Conservation (phyloP, 2,113 vertebrate species). For the Salvelinus alpinus region DNA sequence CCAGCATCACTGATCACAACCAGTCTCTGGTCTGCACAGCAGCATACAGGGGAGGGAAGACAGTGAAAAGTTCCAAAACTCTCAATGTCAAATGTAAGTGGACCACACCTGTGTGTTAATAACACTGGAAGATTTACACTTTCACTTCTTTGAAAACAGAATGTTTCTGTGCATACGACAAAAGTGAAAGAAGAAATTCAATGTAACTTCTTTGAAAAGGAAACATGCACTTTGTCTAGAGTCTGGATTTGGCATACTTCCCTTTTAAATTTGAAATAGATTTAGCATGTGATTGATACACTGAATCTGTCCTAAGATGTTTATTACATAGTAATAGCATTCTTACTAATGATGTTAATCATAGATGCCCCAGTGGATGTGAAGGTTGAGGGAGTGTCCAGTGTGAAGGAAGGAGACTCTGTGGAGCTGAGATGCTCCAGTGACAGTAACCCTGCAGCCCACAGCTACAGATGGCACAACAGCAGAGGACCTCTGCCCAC, state of each 20-base stretch:
- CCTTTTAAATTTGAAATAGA: neutral
- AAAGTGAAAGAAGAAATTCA: neutral
- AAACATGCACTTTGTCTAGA: neutral
- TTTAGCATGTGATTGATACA: neutral
- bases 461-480: slow-evolving; percentile 52
- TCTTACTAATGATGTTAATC: neutral
- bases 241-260: neutral
- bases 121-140: neutral
- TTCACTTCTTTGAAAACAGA: neutral
- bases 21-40: slow-evolving; percentile 53
- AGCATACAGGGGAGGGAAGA: slow-evolving; percentile 30
- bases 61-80: neutral
- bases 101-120: neutral
- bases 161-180: too few relatives aligned
- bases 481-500: slow-evolving; percentile 19
- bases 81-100: slow-evolving; percentile 67
- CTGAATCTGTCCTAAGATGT: neutral
- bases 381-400: slow-evolving; percentile 18
- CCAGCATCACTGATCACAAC: slow-evolving; percentile 47
- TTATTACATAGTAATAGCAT: neutral
- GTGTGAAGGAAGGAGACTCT: slow-evolving; percentile 53
- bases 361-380: slow-evolving; percentile 62
- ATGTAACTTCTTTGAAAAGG: neutral
- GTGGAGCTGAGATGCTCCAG: slow-evolving; percentile 56
- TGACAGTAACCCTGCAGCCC: slow-evolving; percentile 55